phyloP scores from a whole-genome alignment of 2,113 vertebrate genomes.

The Agapornis roseicollis region DNA sequence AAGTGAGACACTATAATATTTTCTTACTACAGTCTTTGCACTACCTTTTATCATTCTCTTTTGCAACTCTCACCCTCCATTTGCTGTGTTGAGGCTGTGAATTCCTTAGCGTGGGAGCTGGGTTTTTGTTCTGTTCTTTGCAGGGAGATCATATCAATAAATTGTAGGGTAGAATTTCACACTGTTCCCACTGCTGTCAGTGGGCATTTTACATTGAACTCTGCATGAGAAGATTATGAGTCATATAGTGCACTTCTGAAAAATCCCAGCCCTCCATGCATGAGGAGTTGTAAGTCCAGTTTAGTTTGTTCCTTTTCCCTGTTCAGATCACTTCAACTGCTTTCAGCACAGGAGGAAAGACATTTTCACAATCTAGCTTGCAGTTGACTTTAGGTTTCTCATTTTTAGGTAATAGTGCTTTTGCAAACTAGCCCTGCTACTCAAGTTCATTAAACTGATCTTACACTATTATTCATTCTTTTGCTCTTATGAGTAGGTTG shows the following conservation, averaged over 20 bases:
- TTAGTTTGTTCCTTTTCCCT: not conserved
- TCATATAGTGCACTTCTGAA: not conserved
- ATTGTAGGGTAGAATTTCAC: conserved; percentile 35
- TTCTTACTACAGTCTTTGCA: not conserved
- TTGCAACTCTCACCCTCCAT: not conserved
- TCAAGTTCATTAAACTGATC: conserved; percentile 30
- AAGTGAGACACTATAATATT: not conserved
- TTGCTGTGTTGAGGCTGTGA: not conserved
- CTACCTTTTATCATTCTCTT: not conserved
- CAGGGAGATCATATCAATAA: conserved; percentile 45
- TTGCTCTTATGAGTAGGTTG: not conserved
- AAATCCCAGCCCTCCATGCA: not conserved
- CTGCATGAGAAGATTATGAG: not conserved
- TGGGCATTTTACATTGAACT: not conserved
- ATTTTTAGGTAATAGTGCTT: conserved; percentile 28
- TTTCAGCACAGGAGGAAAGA: not conserved
- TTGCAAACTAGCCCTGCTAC: conserved; percentile 29
- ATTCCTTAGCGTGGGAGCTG: not conserved
- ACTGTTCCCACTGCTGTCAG: conserved; percentile 14
- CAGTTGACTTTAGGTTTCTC: not conserved
- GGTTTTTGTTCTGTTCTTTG: conserved; percentile 35
- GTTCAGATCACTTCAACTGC: not conserved
- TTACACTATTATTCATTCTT: not conserved
- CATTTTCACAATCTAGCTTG: not conserved
- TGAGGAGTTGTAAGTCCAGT: not conserved